Base-by-base conservation (phyloP, 2,113 vertebrate genomes). In the Muscicapa adusta region DNA sequence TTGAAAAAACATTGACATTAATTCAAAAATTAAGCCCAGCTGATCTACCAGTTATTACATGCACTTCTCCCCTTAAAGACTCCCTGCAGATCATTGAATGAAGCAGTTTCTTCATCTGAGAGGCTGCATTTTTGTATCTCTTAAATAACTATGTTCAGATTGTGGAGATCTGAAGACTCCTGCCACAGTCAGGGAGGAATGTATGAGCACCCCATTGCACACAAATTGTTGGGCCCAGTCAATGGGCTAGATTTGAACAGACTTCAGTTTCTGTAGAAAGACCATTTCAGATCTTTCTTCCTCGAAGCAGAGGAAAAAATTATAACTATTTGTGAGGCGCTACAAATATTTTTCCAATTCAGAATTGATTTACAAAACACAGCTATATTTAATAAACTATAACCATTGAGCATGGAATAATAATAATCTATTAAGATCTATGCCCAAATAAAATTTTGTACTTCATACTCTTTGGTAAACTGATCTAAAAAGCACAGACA, bases 321-420 rank as follows among this genome's bases (percentile, higher is more conserved):
- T 82, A 51, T 56, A 34, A 1, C 1, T 63, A 42, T 56, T 57
- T 77, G 8, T 70, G 12, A 83, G 18, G 4, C 0, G 0, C 10
- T 60, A 62, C 19, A 63, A 75, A 72, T 75, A 38, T 4, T 4
- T 76, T 93, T 77, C 40, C 10, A 18, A 16, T 56, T 38, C 29
- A 70, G 13, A 85, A 78, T 1, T 70, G 19, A 51, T 73, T 74
- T 71, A n/a, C 5, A 34, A 22, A 66, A 22, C 25, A 31, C 19
- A 45, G 13, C 3, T 66, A 4, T 34, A 77, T 73, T 73, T 65
- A 80, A 50, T 48, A 81, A 58, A 81, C 62, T 2, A 19, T 10
- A 47, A 17, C 12, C 12, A 70, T 18, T 54, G 43, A 67, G 13
- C 58, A 42, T 36, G 19, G 42, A 93, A 74, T 50, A 2, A 74